Percentiles rank a stretch among this genome's conserved stretches.
phyloP scores from a whole-genome alignment of 2,888 invertebrate genomes.

The Conchocele bisecta region DNA sequence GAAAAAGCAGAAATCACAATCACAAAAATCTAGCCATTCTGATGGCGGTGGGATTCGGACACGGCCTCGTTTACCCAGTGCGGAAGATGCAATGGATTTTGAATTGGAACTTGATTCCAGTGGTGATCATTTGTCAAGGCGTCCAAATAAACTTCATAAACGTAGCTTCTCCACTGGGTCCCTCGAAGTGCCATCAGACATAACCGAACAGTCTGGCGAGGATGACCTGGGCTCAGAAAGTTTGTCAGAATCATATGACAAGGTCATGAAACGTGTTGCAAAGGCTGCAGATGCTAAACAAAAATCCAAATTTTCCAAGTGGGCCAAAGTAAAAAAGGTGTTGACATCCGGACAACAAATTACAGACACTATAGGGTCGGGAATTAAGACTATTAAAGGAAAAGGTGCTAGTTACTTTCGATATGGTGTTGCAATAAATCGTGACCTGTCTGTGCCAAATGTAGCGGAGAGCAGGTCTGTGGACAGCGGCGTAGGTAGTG shows the following conservation, averaged over 20 bases:
- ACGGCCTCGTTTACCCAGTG: constrained; percentile 71
- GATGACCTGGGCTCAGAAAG: constrained; percentile 55
- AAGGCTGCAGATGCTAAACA: constrained; percentile 70
- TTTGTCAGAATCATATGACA: constrained; percentile 52
- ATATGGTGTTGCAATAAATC: constrained; percentile 50
- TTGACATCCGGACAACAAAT: constrained; percentile 84
- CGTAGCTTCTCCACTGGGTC: constrained; percentile 78
- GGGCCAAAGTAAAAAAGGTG: constrained; percentile 95
- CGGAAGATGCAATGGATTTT: constrained; percentile 66
- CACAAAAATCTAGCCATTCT: constrained; percentile 41
- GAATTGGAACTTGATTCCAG: constrained; percentile 69
- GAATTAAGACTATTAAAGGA: constrained; percentile 68
- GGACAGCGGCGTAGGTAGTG: constrained; percentile 71
- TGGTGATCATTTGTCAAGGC: constrained; percentile 63
- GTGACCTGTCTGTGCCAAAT: constrained; percentile 62
- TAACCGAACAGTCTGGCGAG: constrained; percentile 69
- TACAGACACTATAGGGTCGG: constrained; percentile 72
- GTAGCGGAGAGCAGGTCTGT: constrained; percentile 66
- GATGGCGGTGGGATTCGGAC: constrained; percentile 32
- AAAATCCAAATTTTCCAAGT: constrained; percentile 87
- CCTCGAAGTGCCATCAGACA: constrained; percentile 74
- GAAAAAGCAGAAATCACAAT: constrained; percentile 49
- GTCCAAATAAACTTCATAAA: constrained; percentile 68
- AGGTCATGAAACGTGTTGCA: constrained; percentile 53
- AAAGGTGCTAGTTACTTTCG: constrained; percentile 58